These are phyloP conservation scores for Machimus atricapillus DNA, from an alignment of 2,888 invertebrate species.

Conservation along the genomic window DNA sequence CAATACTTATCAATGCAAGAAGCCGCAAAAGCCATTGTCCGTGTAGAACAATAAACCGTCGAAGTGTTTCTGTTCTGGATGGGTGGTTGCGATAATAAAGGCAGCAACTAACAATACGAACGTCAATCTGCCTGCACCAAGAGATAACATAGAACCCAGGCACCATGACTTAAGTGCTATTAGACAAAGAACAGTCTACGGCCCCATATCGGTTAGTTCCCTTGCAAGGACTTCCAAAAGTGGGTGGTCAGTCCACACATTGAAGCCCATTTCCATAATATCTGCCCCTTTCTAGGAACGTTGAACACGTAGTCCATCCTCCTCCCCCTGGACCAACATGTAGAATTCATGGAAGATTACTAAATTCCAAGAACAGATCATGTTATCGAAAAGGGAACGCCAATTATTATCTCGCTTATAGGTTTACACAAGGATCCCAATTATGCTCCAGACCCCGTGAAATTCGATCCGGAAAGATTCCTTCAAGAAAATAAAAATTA, in stretches of 20 bases:
- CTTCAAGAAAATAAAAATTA: conserved; percentile 53
- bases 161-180: background rate
- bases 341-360: conserved; percentile 52
- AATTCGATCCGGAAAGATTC: conserved; percentile 63
- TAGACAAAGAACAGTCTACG: background rate
- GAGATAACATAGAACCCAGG: background rate
- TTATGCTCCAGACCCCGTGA: conserved; percentile 60
- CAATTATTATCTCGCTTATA: conserved; percentile 58
- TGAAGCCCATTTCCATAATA: background rate
- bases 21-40: background rate
- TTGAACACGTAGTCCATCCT: background rate
- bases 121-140: background rate
- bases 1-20: background rate
- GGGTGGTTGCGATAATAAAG: background rate
- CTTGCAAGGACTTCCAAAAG: background rate
- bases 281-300: conserved; percentile 52
- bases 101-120: background rate
- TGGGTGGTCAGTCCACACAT: background rate
- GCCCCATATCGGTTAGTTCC: background rate
- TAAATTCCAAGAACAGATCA: conserved; percentile 55
- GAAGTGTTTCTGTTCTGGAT: background rate
- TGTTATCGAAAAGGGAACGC: conserved; percentile 58
- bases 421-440: conserved; percentile 61
- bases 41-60: background rate
- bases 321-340: background rate